Evolutionary conservation across 2,113 vertebrate genomes (phyloP).

Genomic region (Enhydra lutris): DNA sequence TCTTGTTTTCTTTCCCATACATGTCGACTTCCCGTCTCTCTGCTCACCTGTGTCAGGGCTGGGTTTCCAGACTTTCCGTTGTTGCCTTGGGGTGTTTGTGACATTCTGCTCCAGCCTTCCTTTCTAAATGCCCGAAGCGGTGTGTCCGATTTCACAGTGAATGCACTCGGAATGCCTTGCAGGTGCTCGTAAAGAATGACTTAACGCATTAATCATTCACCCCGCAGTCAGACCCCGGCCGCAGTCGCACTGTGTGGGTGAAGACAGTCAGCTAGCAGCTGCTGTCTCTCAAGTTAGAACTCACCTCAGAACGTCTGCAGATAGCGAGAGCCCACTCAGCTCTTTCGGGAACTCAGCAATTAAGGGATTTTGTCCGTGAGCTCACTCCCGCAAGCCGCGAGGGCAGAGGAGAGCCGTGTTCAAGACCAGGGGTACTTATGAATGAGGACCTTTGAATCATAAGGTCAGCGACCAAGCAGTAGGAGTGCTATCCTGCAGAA

Average conservation of each 20-base stretch:
- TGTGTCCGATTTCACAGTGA: conserved; percentile 49
- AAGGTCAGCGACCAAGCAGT: background rate
- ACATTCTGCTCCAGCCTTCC: conserved; percentile 41
- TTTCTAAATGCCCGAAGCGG: conserved; percentile 71
- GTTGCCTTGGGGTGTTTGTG: conserved; percentile 43
- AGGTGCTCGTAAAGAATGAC: background rate
- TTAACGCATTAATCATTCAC: too few species aligned
- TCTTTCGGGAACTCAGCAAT: rapidly evolving
- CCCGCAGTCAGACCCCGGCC: rapidly evolving
- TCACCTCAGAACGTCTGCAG: background rate
- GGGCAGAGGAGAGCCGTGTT: rapidly evolving
- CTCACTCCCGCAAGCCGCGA: background rate
- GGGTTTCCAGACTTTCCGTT: conserved; percentile 77
- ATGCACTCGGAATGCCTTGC: background rate
- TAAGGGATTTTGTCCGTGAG: rapidly evolving
- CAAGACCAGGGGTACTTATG: rapidly evolving
- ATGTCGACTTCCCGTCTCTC: conserved; percentile 59
- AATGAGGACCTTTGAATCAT: background rate
- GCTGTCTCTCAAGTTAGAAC: conserved; percentile 35
- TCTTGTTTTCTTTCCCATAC: background rate
- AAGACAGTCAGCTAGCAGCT: background rate
- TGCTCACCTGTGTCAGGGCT: background rate
- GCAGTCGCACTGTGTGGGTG: background rate
- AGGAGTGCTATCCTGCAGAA: background rate
- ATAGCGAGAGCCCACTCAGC: rapidly evolving